Conservation (phyloP, 2,113 vertebrate genomes). For the Gymnogyps californianus region DNA sequence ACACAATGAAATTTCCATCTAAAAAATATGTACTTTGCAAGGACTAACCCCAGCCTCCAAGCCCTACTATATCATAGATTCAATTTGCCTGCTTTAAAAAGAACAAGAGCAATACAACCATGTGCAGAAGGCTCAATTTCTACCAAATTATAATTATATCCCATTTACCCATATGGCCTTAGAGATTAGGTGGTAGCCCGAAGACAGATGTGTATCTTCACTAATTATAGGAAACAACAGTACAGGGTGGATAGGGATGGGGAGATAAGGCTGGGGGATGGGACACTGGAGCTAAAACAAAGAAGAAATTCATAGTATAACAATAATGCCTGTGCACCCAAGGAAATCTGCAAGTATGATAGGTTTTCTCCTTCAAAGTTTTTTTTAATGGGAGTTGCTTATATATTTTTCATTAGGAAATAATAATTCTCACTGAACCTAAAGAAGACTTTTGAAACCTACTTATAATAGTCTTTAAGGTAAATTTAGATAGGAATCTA, state of each 20-base stretch:
- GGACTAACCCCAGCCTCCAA: background rate
- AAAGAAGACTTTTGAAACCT: background rate
- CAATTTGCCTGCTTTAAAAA: background rate
- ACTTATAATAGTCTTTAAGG: background rate
- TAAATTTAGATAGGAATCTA: background rate
- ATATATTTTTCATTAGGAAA: constrained; percentile 4
- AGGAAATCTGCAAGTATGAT: background rate
- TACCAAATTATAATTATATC: constrained; percentile 51
- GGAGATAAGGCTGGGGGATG: constrained; percentile 38
- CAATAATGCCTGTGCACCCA: background rate
- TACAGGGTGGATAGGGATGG: background rate
- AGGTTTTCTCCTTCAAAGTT: background rate
- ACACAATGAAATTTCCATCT: background rate
- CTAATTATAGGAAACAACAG: constrained; percentile 58
- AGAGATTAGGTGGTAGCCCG: constrained; percentile 59
- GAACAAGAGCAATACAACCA: constrained; percentile 39
- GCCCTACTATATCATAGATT: background rate
- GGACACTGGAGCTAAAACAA: constrained; percentile 13
- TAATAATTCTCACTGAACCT: background rate
- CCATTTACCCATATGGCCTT: constrained; percentile 46
- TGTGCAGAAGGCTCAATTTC: constrained; percentile 35
- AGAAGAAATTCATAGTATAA: background rate
- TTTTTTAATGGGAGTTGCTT: background rate
- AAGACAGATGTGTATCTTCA: constrained; percentile 64
- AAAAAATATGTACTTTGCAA: constrained; percentile 6